Evolutionary conservation across 2,797 vertebrate genomes (phyloP), one percentile per base, ranked within the genome.

Genomic region (Cyprinodon diabolis): DNA sequence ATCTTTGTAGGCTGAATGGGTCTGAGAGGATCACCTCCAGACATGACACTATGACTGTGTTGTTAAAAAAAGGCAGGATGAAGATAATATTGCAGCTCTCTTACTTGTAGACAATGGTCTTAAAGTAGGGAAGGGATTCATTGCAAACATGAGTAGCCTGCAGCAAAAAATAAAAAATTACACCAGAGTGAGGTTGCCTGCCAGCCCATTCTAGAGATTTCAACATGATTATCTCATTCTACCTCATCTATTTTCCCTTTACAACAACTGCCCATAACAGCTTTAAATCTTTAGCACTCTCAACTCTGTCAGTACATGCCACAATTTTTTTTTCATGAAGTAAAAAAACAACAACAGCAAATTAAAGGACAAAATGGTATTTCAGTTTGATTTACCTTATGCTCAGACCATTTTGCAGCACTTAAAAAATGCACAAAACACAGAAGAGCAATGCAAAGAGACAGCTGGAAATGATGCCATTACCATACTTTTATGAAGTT

Each of bases 1-100:
- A 86, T 91, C 89, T 90, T 81, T 67, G 75, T 25, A 30, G 82
- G 85, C 84, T 77, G 77, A 81, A 86, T 79, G 81, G 76, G 69
- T 78, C 86, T 89, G 85, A 25, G 30, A 92, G 88, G 84, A 91
- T 91, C 87, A 88, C 87, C 88, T 85, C 84, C 76, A 92, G 86
- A 90, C 86, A 81, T 68, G 74, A 72, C 62, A 43, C 14, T 7
- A 23, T 75, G 77, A 85, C 71, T 79, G 71, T 35, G 48, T 47
- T 75, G 62, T 75, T 75, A 74, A 76, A 72, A 80, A 80, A 80
- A 80, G 78, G 83, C 90, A 83, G 77, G 75, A 84, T 84, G 86
- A 72, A 81, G 88, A 89, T 83, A 76, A 86, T 89, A 67, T 90
- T 90, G 88, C 82, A 19, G n/a, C 76, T 65, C 72, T 76, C 85